phyloP scores from a whole-genome alignment of 2,797 vertebrate species.

The Corythornis leucogaster region DNA sequence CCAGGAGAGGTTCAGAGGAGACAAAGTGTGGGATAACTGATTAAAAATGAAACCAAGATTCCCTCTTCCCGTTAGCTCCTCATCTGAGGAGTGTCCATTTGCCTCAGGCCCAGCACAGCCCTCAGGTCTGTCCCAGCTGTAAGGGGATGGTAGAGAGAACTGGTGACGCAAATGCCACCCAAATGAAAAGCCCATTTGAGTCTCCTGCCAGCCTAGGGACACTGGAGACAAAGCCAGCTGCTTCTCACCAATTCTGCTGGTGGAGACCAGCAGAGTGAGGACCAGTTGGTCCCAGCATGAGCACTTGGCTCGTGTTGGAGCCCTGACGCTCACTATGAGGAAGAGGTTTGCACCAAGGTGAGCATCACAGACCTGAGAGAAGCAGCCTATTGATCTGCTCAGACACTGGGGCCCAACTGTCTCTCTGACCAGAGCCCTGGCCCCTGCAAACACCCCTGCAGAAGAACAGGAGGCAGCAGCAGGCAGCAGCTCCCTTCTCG shows the following conservation, averaged over 20 bases:
- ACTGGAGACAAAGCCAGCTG: accelerated
- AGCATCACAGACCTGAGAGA: accelerated
- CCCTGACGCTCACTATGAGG: accelerated
- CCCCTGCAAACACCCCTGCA: neutral
- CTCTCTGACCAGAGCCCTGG: neutral
- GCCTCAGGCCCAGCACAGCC: neutral
- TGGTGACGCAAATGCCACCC: accelerated
- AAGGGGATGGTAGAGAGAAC: accelerated
- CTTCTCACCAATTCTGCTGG: neutral
- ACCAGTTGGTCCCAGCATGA: accelerated
- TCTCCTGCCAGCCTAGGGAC: neutral
- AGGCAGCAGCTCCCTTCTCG: neutral
- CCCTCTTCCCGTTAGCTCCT: conserved; percentile 21
- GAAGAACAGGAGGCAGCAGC: neutral
- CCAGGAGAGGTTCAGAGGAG: neutral
- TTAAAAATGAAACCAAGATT: neutral
- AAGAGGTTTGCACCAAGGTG: accelerated
- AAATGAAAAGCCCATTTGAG: accelerated
- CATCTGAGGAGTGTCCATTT: neutral
- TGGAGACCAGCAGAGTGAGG: accelerated
- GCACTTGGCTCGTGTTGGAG: neutral
- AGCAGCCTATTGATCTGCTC: neutral
- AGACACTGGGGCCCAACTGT: accelerated
- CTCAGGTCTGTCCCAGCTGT: accelerated
- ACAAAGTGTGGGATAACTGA: conserved; percentile 23